Evolutionary conservation across 2,113 vertebrate genomes (phyloP).

Genomic region (Emydura subglobosa): DNA sequence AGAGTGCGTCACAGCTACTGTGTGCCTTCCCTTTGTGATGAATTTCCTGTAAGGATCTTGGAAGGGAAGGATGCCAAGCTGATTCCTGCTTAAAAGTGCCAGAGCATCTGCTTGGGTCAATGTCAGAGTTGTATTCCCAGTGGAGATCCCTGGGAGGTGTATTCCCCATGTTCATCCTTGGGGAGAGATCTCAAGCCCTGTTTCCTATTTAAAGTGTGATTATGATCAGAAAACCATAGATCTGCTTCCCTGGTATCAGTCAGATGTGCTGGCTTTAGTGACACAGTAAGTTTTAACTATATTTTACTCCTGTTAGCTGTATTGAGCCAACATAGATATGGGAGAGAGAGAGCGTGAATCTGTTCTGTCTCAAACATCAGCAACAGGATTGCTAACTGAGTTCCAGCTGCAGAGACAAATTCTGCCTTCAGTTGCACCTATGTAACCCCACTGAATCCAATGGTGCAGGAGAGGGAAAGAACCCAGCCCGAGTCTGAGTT

Average conservation of each 20-base stretch:
- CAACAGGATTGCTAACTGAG: not conserved
- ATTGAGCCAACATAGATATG: not conserved
- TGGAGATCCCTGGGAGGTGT: not conserved
- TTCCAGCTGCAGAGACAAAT: not conserved
- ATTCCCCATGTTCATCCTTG: not conserved
- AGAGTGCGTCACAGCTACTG: not conserved
- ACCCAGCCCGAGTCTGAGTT: fast-evolving
- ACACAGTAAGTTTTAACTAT: fast-evolving
- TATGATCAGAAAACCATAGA: not conserved
- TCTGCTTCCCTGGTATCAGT: not conserved
- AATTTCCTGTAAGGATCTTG: not conserved
- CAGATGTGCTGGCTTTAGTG: not conserved
- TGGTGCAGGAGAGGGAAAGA: not conserved
- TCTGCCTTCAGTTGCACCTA: not conserved
- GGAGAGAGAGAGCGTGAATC: not conserved
- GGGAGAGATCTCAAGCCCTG: not conserved
- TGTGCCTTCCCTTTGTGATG: not conserved
- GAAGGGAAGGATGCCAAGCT: not conserved
- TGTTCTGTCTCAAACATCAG: not conserved
- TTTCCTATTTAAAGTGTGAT: fast-evolving
- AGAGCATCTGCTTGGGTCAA: not conserved
- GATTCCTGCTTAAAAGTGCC: not conserved
- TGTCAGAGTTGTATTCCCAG: not conserved
- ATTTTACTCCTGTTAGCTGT: not conserved
- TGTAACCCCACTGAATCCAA: not conserved